Base-by-base conservation (phyloP, 1,140 invertebrate species). In the Sinonovacula constricta region DNA sequence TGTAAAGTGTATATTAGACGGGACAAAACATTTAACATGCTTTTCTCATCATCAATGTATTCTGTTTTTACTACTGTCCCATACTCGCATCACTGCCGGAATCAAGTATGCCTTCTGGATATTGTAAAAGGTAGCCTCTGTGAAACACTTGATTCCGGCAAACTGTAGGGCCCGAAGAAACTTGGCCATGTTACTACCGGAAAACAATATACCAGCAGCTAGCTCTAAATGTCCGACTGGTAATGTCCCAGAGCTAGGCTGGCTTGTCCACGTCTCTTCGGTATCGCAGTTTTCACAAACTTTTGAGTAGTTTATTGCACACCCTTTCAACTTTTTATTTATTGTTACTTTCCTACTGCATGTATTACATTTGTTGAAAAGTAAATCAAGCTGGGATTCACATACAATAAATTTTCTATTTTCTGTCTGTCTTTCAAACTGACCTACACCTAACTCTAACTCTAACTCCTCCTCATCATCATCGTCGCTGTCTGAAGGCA, bases 361-460 rank as follows among this genome's bases (percentile, higher is more conserved):
- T 26, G 28, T 30, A 14, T 26, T 59, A 30, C 56, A 59, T 12
- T 4, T 7, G 3, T 3, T 26, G 2, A 59, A 26, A 14, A 59
- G 31, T 26, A 30, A 15, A 28, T 59, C 56, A 2, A 59, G 26
- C 3, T 59, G 14, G 5, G 56, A 26, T 28, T 59, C 56, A 28
- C 5, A 59, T 14, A 59, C 56, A 4, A 59, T 59, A 30, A 59
- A 59, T 59, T 59, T 59, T 18, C 56, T 59, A 7, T 59, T 22
- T 24, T 54, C 18, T 54, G 26, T 3, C 51, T n/a, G n/a, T n/a
- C n/a, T n/a, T n/a, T n/a, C n/a, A n/a, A n/a, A n/a, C n/a, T n/a
- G n/a, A n/a, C n/a, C n/a, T n/a, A n/a, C n/a, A n/a, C n/a, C n/a
- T n/a, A n/a, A n/a, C n/a, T n/a, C n/a, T n/a, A n/a, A n/a, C n/a